Evolutionary conservation across 2,113 vertebrate genomes (phyloP), one percentile per base, ranked within the genome.

Genomic region (Petrocephalus zakoni): DNA sequence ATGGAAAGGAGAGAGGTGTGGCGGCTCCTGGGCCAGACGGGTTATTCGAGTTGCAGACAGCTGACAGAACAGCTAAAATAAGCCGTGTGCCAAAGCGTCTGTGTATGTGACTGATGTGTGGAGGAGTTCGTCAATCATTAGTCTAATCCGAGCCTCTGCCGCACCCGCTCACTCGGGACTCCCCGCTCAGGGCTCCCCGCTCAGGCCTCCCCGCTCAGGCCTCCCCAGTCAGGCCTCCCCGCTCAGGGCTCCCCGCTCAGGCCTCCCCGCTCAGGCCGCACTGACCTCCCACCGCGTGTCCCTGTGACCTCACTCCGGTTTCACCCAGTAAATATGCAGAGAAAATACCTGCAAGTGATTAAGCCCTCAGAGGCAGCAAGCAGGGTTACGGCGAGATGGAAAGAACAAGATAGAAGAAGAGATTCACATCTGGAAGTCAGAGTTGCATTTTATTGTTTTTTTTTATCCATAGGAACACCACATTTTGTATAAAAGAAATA

Each of bases 31-130:
- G 49, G 53, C 25, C 87, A 82, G 87, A 91, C 91, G 89, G 94
- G 94, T 94, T 95, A 95, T 95, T 96, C 92, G 94, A 92, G 93
- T 93, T 93, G 89, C 91, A 93, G 93, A 92, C 94, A 95, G 94
- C 94, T 95, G 95, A 94, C 91, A 90, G 90, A 90, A 92, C 90
- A 87, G 64, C 93, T 91, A 93, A 94, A 95, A 94, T 93, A 95
- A 94, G 91, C 93, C 86, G 83, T 86, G 88, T 90, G 91, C 64
- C 52, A 55, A 83, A 53, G 88, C 42, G 78, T 83, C 55, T 61
- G 42, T 89, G 88, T 49, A 68, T 72, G 22, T 87, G 86, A 58
- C 49, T 53, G 53, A 55, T 89, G 64, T 85, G 87, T 2, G 51
- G 83, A 61, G 55, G 89, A 78, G 53, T 88, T 34, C 6, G 81